Evolutionary conservation across 2,888 invertebrate genomes (phyloP).

Genomic region (Alviniconcha strummeri): DNA sequence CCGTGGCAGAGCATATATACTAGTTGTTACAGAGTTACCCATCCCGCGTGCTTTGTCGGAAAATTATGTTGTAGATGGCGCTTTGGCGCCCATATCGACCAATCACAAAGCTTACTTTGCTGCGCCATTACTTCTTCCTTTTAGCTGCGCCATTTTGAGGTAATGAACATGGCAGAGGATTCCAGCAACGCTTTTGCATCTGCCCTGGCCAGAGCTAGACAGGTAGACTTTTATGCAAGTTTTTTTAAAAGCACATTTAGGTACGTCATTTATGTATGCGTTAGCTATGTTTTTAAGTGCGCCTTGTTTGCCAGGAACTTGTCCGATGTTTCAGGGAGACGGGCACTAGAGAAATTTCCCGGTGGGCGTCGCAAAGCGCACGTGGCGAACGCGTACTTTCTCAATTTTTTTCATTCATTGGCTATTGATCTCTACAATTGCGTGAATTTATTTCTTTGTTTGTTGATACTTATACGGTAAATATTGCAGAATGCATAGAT

Average conservation of each 20-base stretch:
- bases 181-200: constrained; percentile 34
- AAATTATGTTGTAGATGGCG: constrained; percentile 31
- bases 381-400: constrained; percentile 25
- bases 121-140: constrained; percentile 34
- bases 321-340: background rate
- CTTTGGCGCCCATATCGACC: constrained; percentile 22
- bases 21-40: background rate
- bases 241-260: too few species aligned
- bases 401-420: background rate
- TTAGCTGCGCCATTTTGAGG: constrained; percentile 30
- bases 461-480: too few species aligned
- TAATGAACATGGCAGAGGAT: constrained; percentile 33
- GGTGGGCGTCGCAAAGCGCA: constrained; percentile 34
- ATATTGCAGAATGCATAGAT: too few species aligned
- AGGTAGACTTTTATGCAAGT: constrained; percentile 18
- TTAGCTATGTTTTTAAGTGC: constrained; percentile 25
- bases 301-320: background rate
- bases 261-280: too few species aligned
- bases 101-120: constrained; percentile 10
- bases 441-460: too few species aligned
- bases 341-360: constrained; percentile 29
- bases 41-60: constrained; percentile 16
- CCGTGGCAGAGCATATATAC: too few species aligned
- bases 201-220: constrained; percentile 35
- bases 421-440: too few species aligned